Percentiles rank a stretch among this genome's conserved stretches.
These are phyloP conservation scores for Apis dorsata DNA, from an alignment of 1,140 invertebrate species.

Conservation along the genomic window DNA sequence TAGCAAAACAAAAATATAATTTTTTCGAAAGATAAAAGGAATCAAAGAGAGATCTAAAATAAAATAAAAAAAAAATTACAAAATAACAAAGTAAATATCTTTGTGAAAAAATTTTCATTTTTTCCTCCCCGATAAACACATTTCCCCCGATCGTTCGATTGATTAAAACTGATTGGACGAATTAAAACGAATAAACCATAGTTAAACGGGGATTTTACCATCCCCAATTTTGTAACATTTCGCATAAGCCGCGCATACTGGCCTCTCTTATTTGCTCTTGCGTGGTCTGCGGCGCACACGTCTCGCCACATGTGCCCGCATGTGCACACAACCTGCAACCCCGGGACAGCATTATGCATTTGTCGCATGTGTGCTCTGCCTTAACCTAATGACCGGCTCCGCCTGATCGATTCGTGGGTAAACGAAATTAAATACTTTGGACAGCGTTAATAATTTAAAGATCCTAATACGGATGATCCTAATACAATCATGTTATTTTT, in stretches of 20 bases:
- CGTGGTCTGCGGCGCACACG: constrained; percentile 28
- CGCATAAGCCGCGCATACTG: neutral
- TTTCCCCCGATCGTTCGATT: neutral
- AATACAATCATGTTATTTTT: too few species aligned
- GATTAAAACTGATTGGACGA: neutral
- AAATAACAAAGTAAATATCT: neutral
- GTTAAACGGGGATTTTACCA: neutral
- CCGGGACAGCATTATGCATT: constrained; percentile 2
- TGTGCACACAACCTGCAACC: constrained; percentile 44
- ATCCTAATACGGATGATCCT: neutral
- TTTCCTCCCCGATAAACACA: too few species aligned
- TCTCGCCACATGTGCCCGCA: constrained; percentile 15
- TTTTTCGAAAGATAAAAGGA: neutral
- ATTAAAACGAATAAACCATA: constrained; percentile 8
- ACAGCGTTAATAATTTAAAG: too few species aligned
- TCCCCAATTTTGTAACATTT: constrained; percentile 17
- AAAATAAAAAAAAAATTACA: neutral
- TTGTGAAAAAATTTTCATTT: neutral
- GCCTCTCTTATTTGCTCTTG: constrained; percentile 35
- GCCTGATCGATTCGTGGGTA: neutral
- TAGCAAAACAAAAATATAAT: neutral
- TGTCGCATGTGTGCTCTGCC: constrained; percentile 2
- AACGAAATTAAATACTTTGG: neutral
- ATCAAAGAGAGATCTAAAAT: neutral
- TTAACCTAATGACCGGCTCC: neutral